Percentiles rank a stretch among this genome's conserved stretches.
phyloP scores from a whole-genome alignment of 2,797 vertebrate species.

The Megaceryle alcyon region DNA sequence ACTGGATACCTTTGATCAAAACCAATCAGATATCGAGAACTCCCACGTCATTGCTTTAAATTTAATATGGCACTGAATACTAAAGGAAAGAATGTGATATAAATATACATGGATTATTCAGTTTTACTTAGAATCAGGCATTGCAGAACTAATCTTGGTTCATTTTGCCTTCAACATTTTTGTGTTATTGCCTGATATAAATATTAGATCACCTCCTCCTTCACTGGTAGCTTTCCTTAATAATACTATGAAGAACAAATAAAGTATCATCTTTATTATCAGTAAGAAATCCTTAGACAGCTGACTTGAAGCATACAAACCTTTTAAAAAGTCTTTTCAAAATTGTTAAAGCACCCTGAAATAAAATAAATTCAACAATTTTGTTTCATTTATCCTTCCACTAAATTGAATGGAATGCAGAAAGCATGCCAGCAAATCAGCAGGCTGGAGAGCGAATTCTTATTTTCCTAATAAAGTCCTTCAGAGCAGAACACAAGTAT shows the following conservation, averaged over 20 bases:
- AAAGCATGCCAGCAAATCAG: slow-evolving; percentile 10
- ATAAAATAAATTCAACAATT: background rate
- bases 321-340: background rate
- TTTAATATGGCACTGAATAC: background rate
- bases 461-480: slow-evolving; percentile 27
- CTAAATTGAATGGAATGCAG: background rate
- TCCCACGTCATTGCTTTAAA: background rate
- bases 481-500: slow-evolving; percentile 2
- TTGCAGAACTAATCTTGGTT: background rate
- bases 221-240: background rate
- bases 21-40: slow-evolving; percentile 7
- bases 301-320: background rate
- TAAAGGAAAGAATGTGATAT: slow-evolving; percentile 5
- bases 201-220: background rate
- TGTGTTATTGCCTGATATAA: background rate
- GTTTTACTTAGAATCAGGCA: background rate
- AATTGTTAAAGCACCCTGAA: background rate
- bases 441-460: background rate
- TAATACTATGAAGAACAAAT: background rate
- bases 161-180: background rate
- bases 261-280: background rate
- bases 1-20: slow-evolving; percentile 16
- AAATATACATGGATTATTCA: background rate
- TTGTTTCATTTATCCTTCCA: slow-evolving; percentile 10
- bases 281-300: background rate